Evolutionary conservation across 2,797 vertebrate genomes (phyloP), one percentile per base, ranked within the genome.

Genomic region (Spinus pinus): DNA sequence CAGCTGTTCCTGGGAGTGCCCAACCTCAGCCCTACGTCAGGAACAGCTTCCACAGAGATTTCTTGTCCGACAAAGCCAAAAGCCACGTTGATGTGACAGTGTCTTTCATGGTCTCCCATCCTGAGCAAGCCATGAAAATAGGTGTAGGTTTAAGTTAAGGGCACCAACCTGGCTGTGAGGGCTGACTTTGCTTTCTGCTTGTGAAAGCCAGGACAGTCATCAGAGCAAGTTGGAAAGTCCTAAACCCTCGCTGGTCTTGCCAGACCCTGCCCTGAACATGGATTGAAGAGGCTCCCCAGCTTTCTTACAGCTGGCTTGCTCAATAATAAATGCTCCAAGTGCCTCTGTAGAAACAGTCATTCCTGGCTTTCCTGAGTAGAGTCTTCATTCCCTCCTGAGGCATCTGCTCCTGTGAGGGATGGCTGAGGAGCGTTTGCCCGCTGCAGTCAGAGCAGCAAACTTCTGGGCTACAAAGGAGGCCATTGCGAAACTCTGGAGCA

Each of bases 331-430:
- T 60, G 58, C n/a, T 70, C 56, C 2, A 30, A 85, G 60, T 51
- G 60, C 67, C 53, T 87, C 54, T 10, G 17, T 42, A 57, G 47
- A 50, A 72, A 54, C 24, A 51, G 25, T 33, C 33, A 12, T 92
- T 84, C 81, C 67, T 22, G 30, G 42, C 30, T 81, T 82, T 87
- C 53, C 80, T 6, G 20, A 71, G 25, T 33, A 21, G 41, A 83
- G 89, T 39, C 64, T 72, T 64, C 33, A 18, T 86, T 91, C 50
- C 35, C 91, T 91, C 42, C 54, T 19, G 60, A 74, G 81, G 61
- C 67, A 60, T 80, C 72, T 79, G 37, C 39, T 81, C 65, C 62
- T 14, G 0, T 2, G 62, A 72, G 80, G 37, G 47, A 24, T 64
- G 54, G 69, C 85, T 83, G 65, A 77, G 51, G 35, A 69, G 35